Base-by-base conservation (phyloP, 30 jellyfish, hydroid and myxozoan genomes). In the Chironex yamaguchii region DNA sequence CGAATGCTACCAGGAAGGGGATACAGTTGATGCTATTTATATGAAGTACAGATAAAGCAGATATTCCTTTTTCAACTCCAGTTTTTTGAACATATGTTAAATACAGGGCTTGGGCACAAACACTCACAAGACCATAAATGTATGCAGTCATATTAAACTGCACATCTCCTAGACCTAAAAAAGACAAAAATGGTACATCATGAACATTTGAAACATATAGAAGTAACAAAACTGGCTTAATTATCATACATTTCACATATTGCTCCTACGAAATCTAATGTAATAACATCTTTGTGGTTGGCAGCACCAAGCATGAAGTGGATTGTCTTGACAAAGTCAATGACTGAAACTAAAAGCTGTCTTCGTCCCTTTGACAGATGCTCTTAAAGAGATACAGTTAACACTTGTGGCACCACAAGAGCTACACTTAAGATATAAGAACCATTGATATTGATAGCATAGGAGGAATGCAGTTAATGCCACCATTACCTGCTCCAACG, bases 21-120 rank as follows among this genome's bases (percentile, higher is more conserved):
- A 87, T 87, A 73, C 98, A 93, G 88, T 93, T 93, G 88, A 93
- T 93, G 87, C 98, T 93, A 85, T 93, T 93, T 34, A 93, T 62
- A 68, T 93, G 98, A 3, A 93, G 80, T 48, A 93, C 97, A 0
- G 97, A 87, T 0, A 93, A 71, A 0, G 98, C 97, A 0, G 98
- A 87, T 1, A 65, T 91, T 0, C 91, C 94, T 36, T 87, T 49
- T 53, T 93, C 98, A 23, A 93, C 80, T 3, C 98, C 98, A 22
- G 98, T 81, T 80, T 93, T 93, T 71, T 93, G 98, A n/a, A 93
- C 96, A 53, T 87, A 93, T 20, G 98, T 93, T 52, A 93, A 65
- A 67, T 93, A 93, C 29, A 85, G 53, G 0, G 97, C 67, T 34
- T 93, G 98, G 1, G 98, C 98, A 12, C 75, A 66, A 13, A 93